A percentile compares a stretch with the other conserved stretches of the same genome.
Conservation (phyloP, 2,113 vertebrate species). For the Tetrax tetrax region DNA sequence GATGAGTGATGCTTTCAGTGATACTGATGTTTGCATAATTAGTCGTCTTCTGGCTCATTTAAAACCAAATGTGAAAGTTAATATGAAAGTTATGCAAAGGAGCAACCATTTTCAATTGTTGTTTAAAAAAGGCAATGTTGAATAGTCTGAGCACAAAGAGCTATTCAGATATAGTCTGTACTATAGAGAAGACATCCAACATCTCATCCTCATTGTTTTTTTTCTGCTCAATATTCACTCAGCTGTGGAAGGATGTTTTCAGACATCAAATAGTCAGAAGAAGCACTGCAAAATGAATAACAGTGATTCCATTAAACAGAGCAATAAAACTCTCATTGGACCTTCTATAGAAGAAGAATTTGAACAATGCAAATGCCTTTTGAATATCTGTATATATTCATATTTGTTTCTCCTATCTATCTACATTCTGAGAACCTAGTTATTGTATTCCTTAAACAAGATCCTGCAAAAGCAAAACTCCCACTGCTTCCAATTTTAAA, state of each 20-base stretch:
- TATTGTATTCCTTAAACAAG: neutral
- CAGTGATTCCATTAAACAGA: neutral
- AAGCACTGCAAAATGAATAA: neutral
- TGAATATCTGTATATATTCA: neutral
- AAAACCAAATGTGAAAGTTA: neutral
- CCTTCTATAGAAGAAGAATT: neutral
- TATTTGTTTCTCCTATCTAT: neutral
- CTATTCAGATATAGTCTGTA: neutral
- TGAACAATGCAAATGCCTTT: neutral
- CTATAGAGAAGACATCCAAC: neutral
- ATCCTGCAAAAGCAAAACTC: constrained; percentile 3
- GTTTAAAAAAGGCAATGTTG: neutral
- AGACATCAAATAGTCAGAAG: neutral
- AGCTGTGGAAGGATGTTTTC: neutral
- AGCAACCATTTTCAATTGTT: neutral
- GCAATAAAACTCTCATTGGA: neutral
- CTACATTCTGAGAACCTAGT: neutral
- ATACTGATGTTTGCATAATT: neutral
- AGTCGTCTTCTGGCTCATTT: neutral
- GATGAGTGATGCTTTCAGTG: neutral
- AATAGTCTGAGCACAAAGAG: neutral
- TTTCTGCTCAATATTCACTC: neutral
- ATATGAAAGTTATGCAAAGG: neutral
- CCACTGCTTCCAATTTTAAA: neutral
- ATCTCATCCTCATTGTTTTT: neutral